Conservation (phyloP, 2,888 invertebrate genomes). For the Caenorhabditis wallacei region DNA sequence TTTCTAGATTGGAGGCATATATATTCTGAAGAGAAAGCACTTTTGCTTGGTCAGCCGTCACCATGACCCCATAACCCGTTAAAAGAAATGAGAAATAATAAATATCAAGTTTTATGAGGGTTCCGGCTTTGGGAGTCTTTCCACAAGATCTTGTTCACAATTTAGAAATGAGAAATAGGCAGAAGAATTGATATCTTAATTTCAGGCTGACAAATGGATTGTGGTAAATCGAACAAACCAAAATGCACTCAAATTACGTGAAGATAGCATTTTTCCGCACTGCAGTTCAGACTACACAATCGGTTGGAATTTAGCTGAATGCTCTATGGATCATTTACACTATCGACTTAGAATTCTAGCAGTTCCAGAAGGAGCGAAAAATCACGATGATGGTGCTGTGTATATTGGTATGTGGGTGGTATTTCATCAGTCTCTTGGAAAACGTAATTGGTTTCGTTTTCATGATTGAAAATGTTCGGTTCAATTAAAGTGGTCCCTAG, state of each 20-base stretch:
- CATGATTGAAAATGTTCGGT: slow-evolving; percentile 62
- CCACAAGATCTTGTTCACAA: background rate
- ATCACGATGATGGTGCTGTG: slow-evolving; percentile 68
- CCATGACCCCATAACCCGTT: slow-evolving; percentile 37
- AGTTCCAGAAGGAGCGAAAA: slow-evolving; percentile 70
- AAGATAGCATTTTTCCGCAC: slow-evolving; percentile 78
- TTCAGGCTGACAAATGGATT: slow-evolving; percentile 65
- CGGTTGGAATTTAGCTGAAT: slow-evolving; percentile 73
- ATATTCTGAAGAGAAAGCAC: slow-evolving; percentile 18
- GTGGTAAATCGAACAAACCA: slow-evolving; percentile 67
- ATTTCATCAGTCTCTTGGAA: slow-evolving; percentile 16
- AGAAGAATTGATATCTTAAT: slow-evolving; percentile 9
- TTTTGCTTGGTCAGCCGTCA: slow-evolving; percentile 26
- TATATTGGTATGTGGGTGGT: slow-evolving; percentile 64
- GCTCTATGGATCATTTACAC: slow-evolving; percentile 64
- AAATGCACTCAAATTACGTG: slow-evolving; percentile 63
- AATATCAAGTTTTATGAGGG: slow-evolving; percentile 61
- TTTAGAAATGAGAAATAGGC: slow-evolving; percentile 5
- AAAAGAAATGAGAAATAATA: slow-evolving; percentile 63
- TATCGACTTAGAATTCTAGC: slow-evolving; percentile 77
- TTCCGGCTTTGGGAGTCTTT: slow-evolving; percentile 3
- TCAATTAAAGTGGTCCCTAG: slow-evolving; percentile 63
- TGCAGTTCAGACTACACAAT: slow-evolving; percentile 74
- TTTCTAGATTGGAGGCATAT: slow-evolving; percentile 36
- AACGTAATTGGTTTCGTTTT: slow-evolving; percentile 58